Percentiles rank a stretch among this genome's conserved stretches.
These are phyloP conservation scores for human (Homo sapiens) DNA, from an alignment of 2,113 vertebrate species.

Conservation along the genomic window GRCh38 chr5:88221501-88222000, in stretches of 20 bases:
- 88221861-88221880: not conserved
- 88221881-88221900: not conserved
- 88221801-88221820: not conserved
- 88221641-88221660: conserved; percentile 37
- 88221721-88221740: not conserved
- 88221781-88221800: not conserved
- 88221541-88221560: not conserved
- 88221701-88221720: conserved; percentile 20
- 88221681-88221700: not conserved
- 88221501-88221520: conserved; percentile 9
- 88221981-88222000: not conserved
- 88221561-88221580: not conserved
- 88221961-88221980: conserved; percentile 4
- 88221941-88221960: conserved; percentile 35
- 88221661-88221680: not conserved
- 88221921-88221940: not conserved
- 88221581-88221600: not conserved
- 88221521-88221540: not conserved
- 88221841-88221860: conserved; percentile 23
- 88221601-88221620: conserved; percentile 23
- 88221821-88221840: conserved; percentile 29
- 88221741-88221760: conserved; percentile 15
- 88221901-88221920: conserved; percentile 25
- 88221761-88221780: conserved; percentile 21
- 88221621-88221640: conserved; percentile 19